A percentile compares a stretch with the other conserved stretches of the same genome.
These are phyloP conservation scores for Sturmia bella DNA, from an alignment of 2,888 invertebrate species.

Conservation along the genomic window DNA sequence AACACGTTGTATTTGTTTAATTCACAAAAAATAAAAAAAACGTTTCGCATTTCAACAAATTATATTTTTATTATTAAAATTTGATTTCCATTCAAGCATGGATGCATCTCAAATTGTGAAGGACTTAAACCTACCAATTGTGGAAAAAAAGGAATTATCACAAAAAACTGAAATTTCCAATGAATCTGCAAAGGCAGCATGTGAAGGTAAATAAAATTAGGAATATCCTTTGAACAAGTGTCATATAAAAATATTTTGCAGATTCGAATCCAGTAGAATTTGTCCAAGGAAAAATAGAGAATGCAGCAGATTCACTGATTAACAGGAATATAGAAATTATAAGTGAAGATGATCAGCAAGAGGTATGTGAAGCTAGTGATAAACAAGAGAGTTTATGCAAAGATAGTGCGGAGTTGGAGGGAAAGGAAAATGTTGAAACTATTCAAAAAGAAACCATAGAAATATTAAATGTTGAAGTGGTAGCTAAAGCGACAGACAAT, in stretches of 20 bases:
- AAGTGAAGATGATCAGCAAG: not conserved
- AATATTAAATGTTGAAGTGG: constrained; percentile 45
- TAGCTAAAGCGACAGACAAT: not conserved
- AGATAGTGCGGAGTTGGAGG: too few species aligned
- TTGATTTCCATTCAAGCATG: constrained; percentile 1
- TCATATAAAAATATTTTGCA: too few species aligned
- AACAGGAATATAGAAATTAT: not conserved
- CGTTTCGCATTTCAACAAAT: not conserved
- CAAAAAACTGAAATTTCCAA: not conserved
- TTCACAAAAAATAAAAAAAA: not conserved
- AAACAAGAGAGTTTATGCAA: too few species aligned
- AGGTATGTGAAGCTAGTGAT: too few species aligned
- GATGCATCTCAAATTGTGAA: not conserved
- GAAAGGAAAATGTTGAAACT: too few species aligned
- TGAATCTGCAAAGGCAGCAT: not conserved
- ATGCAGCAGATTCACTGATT: not conserved
- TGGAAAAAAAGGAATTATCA: not conserved
- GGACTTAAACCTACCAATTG: not conserved
- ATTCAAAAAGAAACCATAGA: constrained; percentile 24
- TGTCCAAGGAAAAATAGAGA: too few species aligned
- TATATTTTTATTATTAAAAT: not conserved
- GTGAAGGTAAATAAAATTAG: constrained; percentile 11
- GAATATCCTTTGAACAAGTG: not conserved
- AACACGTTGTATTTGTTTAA: constrained; percentile 59
- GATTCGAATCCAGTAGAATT: too few species aligned